Percentiles rank a stretch among this genome's conserved stretches.
These are phyloP conservation scores for Ceyx cyanopectus DNA, from an alignment of 2,113 vertebrate species.

Conservation along the genomic window DNA sequence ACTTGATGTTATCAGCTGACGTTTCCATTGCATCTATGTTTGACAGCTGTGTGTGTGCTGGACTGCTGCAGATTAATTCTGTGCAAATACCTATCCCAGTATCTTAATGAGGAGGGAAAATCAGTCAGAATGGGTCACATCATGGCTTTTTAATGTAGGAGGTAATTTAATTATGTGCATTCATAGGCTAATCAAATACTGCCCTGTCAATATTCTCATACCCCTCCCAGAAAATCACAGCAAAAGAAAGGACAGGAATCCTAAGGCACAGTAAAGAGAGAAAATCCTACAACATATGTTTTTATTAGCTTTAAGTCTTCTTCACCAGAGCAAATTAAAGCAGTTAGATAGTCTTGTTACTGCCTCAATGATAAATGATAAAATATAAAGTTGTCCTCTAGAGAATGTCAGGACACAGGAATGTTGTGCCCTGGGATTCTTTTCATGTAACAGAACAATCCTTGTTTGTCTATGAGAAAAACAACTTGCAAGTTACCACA, in stretches of 20 bases:
- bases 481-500: background rate
- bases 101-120: background rate
- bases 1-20: background rate
- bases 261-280: background rate
- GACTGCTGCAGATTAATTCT: background rate
- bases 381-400: background rate
- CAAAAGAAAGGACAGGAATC: background rate
- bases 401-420: background rate
- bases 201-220: background rate
- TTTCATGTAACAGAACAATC: background rate
- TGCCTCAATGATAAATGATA: background rate
- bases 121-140: background rate
- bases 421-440: background rate
- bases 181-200: background rate
- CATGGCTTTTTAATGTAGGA: background rate
- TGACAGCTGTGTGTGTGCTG: background rate
- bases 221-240: background rate
- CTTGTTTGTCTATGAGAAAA: background rate
- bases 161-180: background rate
- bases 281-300: background rate
- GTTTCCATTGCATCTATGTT: background rate
- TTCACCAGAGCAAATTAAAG: background rate
- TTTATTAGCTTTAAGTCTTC: background rate
- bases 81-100: background rate
- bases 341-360: background rate